Percentiles rank a stretch among this genome's conserved stretches.
These are phyloP conservation scores for Coelopa frigida DNA, from an alignment of 1,140 invertebrate genomes.

Conservation along the genomic window DNA sequence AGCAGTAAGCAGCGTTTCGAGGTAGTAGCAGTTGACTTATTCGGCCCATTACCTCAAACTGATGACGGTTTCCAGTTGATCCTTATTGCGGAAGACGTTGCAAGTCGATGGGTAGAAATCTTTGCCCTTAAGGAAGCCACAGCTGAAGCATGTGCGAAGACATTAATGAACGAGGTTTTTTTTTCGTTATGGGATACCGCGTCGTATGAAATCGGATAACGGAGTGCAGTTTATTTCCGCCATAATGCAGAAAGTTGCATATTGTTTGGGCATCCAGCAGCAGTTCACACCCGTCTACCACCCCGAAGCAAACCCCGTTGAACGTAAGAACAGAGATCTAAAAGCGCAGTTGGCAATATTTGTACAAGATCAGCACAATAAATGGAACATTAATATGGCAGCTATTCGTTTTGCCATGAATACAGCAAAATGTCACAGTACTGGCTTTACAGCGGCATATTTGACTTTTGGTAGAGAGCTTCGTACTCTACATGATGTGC, in stretches of 20 bases:
- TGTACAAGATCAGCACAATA: conserved; percentile 21
- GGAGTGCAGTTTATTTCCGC: conserved; percentile 8
- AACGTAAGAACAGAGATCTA: conserved; percentile 35
- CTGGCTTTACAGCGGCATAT: conserved; percentile 43
- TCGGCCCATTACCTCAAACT: too few species aligned
- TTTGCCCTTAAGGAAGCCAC: too few species aligned
- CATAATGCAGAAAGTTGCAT: conserved; percentile 13
- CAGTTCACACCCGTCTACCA: too few species aligned
- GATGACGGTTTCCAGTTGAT: too few species aligned
- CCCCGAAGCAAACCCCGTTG: conserved; percentile 40
- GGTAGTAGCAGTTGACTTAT: too few species aligned
- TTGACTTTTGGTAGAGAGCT: conserved; percentile 37
- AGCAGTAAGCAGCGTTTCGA: too few species aligned
- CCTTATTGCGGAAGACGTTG: too few species aligned
- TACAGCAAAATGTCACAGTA: conserved; percentile 34
- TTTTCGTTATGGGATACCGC: conserved; percentile 12
- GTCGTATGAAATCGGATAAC: conserved; percentile 10
- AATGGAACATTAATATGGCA: conserved; percentile 36
- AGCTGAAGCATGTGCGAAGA: too few species aligned
- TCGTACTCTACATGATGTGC: conserved; percentile 19
- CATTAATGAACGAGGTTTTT: too few species aligned
- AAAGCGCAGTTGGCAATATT: conserved; percentile 39
- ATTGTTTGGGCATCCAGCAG: conserved; percentile 26
- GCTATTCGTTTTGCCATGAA: conserved; percentile 44
- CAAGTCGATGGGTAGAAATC: too few species aligned